Base-by-base conservation (phyloP, 2,797 vertebrate genomes). In the Cetoscarus ocellatus region DNA sequence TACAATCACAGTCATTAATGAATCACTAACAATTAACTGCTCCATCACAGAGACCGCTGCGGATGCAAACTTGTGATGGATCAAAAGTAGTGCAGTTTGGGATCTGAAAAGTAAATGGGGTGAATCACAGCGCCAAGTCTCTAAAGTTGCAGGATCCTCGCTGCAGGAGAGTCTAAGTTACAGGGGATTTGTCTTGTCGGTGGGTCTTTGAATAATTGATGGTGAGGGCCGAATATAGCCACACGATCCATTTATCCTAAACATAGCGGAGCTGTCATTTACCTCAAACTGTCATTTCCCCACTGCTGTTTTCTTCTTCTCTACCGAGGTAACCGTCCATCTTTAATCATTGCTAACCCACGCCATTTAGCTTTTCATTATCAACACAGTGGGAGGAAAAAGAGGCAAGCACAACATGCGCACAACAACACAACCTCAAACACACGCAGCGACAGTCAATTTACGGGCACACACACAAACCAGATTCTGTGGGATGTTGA, bases 191-290 rank as follows among this genome's bases (percentile, higher is more conserved):
- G 70, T 88, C 84, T 86, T 79, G 83, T 90, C 73, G 36, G 69
- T 77, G 64, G 67, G 59, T 70, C 77, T 75, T 64, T 90, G 67
- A 89, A 91, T 91, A 90, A 90, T 90, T 85, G 85, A 90, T 88
- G 77, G 66, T 11, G 35, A 66, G 75, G 70, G 82, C 85, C 73
- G 86, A 88, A 88, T 86, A 87, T 89, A 90, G 82, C 86, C 45
- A 63, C 74, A 56, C 54, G 5, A 86, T 90, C 81, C 86, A 90
- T 90, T 92, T 85, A 83, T 87, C 82, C 87, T 84, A 80, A 88
- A 90, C 85, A 85, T 75, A 86, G 85, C 72, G 79, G 82, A 82
- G 73, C 78, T 86, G 88, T 86, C 88, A 88, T 88, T 88, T 85
- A 85, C 69, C 73, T 86, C 86, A 74, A 80, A 75, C 80, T 88